Conservation (phyloP, 2,888 invertebrate species). For the Zaprionus lineosus region DNA sequence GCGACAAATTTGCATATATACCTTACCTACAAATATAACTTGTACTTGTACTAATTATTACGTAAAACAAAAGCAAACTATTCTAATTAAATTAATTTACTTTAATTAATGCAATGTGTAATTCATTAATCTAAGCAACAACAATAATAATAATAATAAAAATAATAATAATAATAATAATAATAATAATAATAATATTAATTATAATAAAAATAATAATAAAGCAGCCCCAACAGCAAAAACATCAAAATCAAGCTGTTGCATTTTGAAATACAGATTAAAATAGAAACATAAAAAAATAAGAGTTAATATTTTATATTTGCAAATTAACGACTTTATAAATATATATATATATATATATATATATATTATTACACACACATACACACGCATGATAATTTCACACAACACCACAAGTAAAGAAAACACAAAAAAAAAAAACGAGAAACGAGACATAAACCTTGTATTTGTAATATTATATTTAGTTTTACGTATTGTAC, state of each 20-base stretch:
- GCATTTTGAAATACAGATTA: conserved; percentile 48
- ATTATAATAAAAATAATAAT: no score
- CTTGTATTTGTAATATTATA: conserved; percentile 41
- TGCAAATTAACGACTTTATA: conserved; percentile 20
- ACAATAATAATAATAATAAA: no score
- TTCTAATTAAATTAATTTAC: conserved; percentile 31
- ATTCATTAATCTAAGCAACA: conserved; percentile 44
- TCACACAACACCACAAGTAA: conserved; percentile 6
- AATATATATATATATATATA: conserved; percentile 9
- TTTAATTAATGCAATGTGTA: conserved; percentile 31
- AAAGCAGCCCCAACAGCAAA: no score
- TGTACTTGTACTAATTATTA: conserved; percentile 37
- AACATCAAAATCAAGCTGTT: conserved; percentile 42
- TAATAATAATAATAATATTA: no score
- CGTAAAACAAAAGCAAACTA: conserved; percentile 19
- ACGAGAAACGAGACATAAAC: conserved; percentile 18
- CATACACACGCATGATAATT: neutral
- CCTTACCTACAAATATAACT: conserved; percentile 34
- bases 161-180: no score
- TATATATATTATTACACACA: conserved; percentile 1
- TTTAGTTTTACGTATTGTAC: conserved; percentile 50
- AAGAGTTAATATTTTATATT: conserved; percentile 25
- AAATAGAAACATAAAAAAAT: conserved; percentile 13
- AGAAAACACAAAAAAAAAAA: neutral
- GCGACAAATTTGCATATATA: conserved; percentile 28